phyloP scores from a whole-genome alignment of 2,888 invertebrate species.

The Phengaris alcon region DNA sequence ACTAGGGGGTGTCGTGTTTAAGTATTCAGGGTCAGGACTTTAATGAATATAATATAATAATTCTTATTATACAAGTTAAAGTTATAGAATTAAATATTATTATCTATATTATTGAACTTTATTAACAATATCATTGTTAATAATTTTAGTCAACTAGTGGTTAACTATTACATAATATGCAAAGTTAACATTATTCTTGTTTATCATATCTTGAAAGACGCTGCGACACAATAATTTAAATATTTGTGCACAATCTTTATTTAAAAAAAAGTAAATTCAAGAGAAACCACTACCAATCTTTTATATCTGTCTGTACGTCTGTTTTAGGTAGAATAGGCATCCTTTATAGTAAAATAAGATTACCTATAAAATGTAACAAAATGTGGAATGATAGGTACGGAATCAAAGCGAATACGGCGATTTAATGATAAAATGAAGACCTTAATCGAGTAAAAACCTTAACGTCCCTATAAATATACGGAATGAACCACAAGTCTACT shows the following conservation, averaged over 20 bases:
- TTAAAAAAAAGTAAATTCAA: background rate
- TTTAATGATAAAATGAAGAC: conserved; percentile 2
- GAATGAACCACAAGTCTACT: conserved; percentile 70
- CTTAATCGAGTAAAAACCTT: conserved; percentile 36
- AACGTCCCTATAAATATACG: conserved; percentile 49
- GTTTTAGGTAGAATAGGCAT: background rate
- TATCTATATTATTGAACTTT: conserved; percentile 20
- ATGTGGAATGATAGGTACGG: background rate
- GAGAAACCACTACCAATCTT: background rate
- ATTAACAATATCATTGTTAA: conserved; percentile 11
- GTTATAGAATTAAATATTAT: conserved; percentile 5
- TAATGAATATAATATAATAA: background rate
- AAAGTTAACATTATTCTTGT: background rate
- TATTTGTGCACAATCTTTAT: background rate
- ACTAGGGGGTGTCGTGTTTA: background rate
- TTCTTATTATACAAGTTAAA: conserved; percentile 15
- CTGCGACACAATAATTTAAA: background rate
- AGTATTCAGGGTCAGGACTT: conserved; percentile 1
- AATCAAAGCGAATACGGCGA: conserved; percentile 5
- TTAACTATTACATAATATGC: background rate
- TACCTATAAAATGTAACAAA: background rate
- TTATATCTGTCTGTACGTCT: background rate
- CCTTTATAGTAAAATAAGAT: background rate
- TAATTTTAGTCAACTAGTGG: conserved; percentile 7
- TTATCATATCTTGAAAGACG: background rate